Conservation (phyloP, 2,113 vertebrate genomes). For the Paralichthys olivaceus region DNA sequence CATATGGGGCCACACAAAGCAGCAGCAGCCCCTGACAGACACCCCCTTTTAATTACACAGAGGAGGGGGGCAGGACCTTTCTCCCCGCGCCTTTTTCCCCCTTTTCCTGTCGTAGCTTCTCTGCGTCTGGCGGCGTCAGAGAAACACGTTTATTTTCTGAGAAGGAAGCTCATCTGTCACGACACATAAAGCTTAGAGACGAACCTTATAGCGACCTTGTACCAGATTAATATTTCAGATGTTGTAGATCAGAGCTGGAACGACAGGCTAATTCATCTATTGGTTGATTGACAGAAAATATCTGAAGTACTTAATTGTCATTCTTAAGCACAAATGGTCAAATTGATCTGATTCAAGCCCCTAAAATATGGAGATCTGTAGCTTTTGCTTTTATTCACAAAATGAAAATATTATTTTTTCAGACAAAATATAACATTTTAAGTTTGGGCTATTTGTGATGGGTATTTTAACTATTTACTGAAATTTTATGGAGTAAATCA, state of each 20-base stretch:
- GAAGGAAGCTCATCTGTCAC: slow-evolving; percentile 7
- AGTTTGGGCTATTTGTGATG: no score
- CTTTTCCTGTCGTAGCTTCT: slow-evolving; percentile 37
- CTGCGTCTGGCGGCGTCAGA: slow-evolving; percentile 21
- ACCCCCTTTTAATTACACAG: slow-evolving; percentile 98
- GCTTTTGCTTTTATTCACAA: no score
- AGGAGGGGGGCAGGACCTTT: slow-evolving; percentile 84
- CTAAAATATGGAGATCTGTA: background rate
- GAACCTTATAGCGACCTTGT: background rate
- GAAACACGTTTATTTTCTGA: slow-evolving; percentile 28
- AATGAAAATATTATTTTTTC: background rate
- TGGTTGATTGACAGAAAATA: background rate
- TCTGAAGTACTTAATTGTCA: background rate
- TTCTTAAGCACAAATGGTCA: background rate
- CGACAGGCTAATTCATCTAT: background rate
- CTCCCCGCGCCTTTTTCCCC: slow-evolving; percentile 36
- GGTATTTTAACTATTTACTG: no score
- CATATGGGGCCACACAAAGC: slow-evolving; percentile 98
- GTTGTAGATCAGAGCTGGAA: slow-evolving; percentile 6
- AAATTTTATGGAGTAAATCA: no score
- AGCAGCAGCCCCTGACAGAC: slow-evolving; percentile 95
- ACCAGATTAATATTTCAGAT: slow-evolving; percentile 4
- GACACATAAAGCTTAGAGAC: background rate
- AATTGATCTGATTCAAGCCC: background rate
- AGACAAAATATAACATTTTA: background rate